These are phyloP conservation scores for Stomatorhinus ivindoensis DNA, from an alignment of 2,113 vertebrate genomes.

Conservation along the genomic window DNA sequence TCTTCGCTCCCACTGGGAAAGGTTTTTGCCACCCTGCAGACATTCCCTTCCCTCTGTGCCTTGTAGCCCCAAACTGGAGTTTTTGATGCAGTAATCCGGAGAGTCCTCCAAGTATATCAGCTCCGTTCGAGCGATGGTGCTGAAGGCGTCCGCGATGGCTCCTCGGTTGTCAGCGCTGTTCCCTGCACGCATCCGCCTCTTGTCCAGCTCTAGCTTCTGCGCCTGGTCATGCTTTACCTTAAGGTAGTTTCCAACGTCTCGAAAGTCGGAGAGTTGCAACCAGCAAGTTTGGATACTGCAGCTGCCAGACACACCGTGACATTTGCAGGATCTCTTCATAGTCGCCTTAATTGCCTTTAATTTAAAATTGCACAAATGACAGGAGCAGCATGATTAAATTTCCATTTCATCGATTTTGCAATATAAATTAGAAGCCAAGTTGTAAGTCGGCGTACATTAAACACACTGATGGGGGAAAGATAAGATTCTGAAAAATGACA, in stretches of 20 bases:
- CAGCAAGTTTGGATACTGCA: slow-evolving; percentile 95
- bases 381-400: neutral
- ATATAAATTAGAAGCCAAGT: neutral
- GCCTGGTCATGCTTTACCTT: slow-evolving; percentile 79
- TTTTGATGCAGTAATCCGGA: slow-evolving; percentile 83
- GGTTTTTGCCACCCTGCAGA: slow-evolving; percentile 63
- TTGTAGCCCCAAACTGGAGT: slow-evolving; percentile 72
- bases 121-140: slow-evolving; percentile 65
- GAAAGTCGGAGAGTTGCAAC: slow-evolving; percentile 86
- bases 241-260: slow-evolving; percentile 80
- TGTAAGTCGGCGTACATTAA: neutral
- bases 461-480: neutral
- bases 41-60: slow-evolving; percentile 91
- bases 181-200: slow-evolving; percentile 66
- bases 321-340: slow-evolving; percentile 86
- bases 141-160: slow-evolving; percentile 62
- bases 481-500: neutral
- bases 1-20: slow-evolving; percentile 66
- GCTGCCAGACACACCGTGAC: slow-evolving; percentile 92
- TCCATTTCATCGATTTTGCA: neutral
- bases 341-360: slow-evolving; percentile 76
- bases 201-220: slow-evolving; percentile 85
- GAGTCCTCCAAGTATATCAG: slow-evolving; percentile 88
- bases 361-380: neutral
- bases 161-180: slow-evolving; percentile 82